Conservation (phyloP, 2,113 vertebrate genomes). For the Nerophis lumbriciformis region DNA sequence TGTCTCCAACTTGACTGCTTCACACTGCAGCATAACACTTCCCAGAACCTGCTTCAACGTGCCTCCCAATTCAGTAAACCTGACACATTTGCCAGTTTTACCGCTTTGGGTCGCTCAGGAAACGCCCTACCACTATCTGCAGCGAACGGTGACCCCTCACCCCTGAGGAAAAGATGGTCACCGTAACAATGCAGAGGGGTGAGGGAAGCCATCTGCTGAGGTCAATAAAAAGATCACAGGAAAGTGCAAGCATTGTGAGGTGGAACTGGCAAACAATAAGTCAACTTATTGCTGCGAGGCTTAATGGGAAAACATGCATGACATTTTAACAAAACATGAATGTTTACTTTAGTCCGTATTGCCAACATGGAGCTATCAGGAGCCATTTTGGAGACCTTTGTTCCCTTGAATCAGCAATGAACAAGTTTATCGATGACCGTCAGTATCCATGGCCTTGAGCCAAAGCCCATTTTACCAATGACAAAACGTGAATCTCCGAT, state of each 20-base stretch:
- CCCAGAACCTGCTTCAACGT: slow-evolving; percentile 14
- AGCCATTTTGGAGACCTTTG: not conserved
- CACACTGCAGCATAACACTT: not conserved
- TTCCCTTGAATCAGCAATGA: slow-evolving; percentile 4
- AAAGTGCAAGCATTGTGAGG: slow-evolving; percentile 39
- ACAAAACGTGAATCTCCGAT: slow-evolving; percentile 2
- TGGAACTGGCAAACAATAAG: slow-evolving; percentile 43
- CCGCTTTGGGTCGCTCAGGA: slow-evolving; percentile 39
- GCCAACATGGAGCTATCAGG: not conserved
- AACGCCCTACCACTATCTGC: slow-evolving; percentile 41
- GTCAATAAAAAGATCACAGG: slow-evolving; percentile 69
- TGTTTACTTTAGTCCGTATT: not conserved
- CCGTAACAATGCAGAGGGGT: slow-evolving; percentile 51
- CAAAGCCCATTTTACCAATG: slow-evolving; percentile 6
- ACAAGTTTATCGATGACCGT: not conserved
- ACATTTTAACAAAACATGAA: not conserved
- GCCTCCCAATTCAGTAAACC: slow-evolving; percentile 41
- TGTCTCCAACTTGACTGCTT: slow-evolving; percentile 22
- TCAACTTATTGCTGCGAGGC: not conserved
- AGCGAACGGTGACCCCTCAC: slow-evolving; percentile 63
- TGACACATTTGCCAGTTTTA: slow-evolving; percentile 49
- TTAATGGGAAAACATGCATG: not conserved
- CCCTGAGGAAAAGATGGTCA: slow-evolving; percentile 45
- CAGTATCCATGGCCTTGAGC: not conserved
- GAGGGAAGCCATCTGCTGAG: slow-evolving; percentile 69